These are phyloP conservation scores for Chymomyza amoena DNA, from an alignment of 2,888 invertebrate genomes.

Conservation along the genomic window DNA sequence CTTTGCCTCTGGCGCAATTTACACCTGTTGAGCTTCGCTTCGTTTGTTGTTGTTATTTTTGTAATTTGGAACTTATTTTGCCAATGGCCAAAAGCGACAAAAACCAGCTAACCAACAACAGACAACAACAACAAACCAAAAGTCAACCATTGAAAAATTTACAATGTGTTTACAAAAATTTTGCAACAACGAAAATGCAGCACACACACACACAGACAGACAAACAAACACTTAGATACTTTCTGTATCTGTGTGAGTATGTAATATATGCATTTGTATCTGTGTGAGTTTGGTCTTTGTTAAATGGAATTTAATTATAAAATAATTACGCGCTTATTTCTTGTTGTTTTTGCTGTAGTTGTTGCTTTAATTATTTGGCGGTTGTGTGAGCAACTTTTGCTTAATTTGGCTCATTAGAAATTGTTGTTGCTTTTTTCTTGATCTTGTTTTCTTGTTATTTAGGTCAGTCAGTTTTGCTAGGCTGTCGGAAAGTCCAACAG, in stretches of 20 bases:
- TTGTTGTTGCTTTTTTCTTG: constrained; percentile 16
- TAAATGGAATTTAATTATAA: constrained; percentile 73
- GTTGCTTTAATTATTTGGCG: constrained; percentile 66
- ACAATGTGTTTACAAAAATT: constrained; percentile 37
- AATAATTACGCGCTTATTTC: constrained; percentile 71
- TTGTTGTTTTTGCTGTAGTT: constrained; percentile 27
- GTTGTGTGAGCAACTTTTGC: constrained; percentile 37
- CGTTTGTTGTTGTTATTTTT: background rate
- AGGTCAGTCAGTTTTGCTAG: constrained; percentile 48
- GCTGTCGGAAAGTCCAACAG: background rate
- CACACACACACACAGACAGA: background rate
- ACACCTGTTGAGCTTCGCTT: constrained; percentile 65
- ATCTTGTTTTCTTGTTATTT: constrained; percentile 43
- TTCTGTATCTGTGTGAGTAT: background rate
- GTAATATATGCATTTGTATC: constrained; percentile 8
- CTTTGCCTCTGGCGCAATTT: constrained; percentile 50
- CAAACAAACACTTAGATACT: background rate
- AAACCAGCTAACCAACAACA: constrained; percentile 20
- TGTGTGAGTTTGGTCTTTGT: constrained; percentile 40
- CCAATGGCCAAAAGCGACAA: background rate
- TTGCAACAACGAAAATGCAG: constrained; percentile 33
- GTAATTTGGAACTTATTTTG: background rate
- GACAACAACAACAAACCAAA: background rate
- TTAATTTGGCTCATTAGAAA: constrained; percentile 70
- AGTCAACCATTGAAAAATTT: constrained; percentile 34